A percentile compares a stretch with the other conserved stretches of the same genome.
These are phyloP conservation scores for Salvelinus fontinalis DNA, from an alignment of 2,113 vertebrate genomes.

Conservation along the genomic window DNA sequence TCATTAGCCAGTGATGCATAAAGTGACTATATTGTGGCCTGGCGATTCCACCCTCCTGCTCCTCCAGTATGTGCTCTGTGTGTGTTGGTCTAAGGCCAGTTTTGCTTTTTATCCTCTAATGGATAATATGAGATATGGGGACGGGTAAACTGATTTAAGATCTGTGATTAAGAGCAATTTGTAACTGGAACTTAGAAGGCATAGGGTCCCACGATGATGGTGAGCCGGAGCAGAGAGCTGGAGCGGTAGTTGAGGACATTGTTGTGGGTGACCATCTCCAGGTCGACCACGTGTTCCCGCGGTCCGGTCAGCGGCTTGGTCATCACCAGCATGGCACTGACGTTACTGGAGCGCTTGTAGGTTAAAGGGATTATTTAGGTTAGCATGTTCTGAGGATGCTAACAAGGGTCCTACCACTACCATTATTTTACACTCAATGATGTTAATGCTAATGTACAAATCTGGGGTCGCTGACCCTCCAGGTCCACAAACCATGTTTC, in stretches of 20 bases:
- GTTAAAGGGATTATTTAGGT: background rate
- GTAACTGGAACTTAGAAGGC: slow-evolving; percentile 71
- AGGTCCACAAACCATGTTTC: too few relatives aligned
- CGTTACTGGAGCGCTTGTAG: slow-evolving; percentile 87
- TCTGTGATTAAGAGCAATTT: background rate
- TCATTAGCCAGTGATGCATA: background rate
- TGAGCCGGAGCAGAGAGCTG: slow-evolving; percentile 92
- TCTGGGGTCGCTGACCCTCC: too few relatives aligned
- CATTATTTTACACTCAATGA: too few relatives aligned
- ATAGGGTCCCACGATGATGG: slow-evolving; percentile 93
- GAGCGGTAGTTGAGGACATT: slow-evolving; percentile 87
- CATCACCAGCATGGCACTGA: slow-evolving; percentile 93
- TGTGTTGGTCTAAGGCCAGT: too few relatives aligned
- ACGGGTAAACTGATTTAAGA: background rate
- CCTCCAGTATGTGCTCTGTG: background rate
- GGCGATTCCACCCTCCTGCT: background rate
- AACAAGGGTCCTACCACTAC: too few relatives aligned
- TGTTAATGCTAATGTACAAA: too few relatives aligned
- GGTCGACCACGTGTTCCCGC: slow-evolving; percentile 89
- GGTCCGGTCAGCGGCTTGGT: slow-evolving; percentile 91
- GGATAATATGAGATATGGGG: background rate
- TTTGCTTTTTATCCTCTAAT: background rate
- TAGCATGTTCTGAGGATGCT: background rate
- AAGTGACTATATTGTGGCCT: background rate
- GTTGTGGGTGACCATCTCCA: slow-evolving; percentile 97